Percentiles rank a stretch among this genome's conserved stretches.
Conservation (phyloP, 2,888 invertebrate species). For the Tipula unca region DNA sequence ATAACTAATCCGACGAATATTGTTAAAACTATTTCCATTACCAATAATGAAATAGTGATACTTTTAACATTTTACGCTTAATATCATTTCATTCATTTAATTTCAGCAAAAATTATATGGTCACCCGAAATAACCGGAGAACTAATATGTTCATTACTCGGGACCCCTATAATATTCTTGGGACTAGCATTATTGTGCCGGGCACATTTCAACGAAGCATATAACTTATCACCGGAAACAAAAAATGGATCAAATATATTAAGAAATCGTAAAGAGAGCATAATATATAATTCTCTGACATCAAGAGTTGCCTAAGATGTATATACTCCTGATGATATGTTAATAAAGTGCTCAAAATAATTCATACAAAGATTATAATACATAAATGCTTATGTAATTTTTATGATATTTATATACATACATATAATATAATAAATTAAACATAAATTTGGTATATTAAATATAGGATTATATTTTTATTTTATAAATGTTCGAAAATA, state of each 20-base stretch:
- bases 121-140: conserved; percentile 52
- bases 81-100: too few species aligned
- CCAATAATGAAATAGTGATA: too few species aligned
- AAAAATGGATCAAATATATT: background rate
- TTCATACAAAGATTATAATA: background rate
- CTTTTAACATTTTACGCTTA: too few species aligned
- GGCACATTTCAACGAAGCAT: conserved; percentile 44
- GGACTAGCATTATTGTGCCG: conserved; percentile 47
- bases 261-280: background rate
- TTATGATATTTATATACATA: background rate
- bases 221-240: background rate
- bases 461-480: background rate
- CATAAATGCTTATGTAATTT: background rate
- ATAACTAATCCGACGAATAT: too few species aligned
- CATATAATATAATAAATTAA: background rate
- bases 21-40: too few species aligned
- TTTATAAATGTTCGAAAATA: background rate
- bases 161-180: conserved; percentile 48
- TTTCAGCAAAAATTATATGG: conserved; percentile 44
- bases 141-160: conserved; percentile 50
- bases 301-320: background rate
- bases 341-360: background rate
- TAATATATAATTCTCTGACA: background rate
- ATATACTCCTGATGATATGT: background rate
- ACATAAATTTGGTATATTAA: background rate